phyloP scores from a whole-genome alignment of 2,888 invertebrate species.

The Punctoribates punctum region DNA sequence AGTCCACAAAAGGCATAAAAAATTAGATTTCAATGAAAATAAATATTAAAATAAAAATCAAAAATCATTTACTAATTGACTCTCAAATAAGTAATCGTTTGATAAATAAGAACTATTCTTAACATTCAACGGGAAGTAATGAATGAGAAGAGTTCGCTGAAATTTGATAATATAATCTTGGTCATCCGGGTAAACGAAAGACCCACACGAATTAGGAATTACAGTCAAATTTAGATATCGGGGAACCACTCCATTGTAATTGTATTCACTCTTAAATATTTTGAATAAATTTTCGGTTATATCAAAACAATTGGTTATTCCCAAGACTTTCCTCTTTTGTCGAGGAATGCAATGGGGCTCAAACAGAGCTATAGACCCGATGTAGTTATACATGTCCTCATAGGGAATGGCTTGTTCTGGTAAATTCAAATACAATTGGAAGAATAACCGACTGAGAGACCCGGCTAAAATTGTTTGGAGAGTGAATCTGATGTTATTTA shows the following conservation, averaged over 20 bases:
- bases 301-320: conserved; percentile 12
- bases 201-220: neutral
- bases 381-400: neutral
- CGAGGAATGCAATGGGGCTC: neutral
- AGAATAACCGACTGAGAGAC: neutral
- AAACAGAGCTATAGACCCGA: neutral
- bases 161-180: neutral
- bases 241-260: neutral
- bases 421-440: neutral
- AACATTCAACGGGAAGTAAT: neutral
- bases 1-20: no score
- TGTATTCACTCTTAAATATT: conserved; percentile 4
- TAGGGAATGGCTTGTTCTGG: neutral
- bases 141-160: neutral
- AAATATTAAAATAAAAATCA: no score
- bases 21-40: no score
- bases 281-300: conserved; percentile 4
- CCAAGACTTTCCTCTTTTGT: neutral
- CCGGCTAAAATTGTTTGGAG: neutral
- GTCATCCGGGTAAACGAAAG: neutral
- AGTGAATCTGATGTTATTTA: neutral
- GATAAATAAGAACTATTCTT: neutral
- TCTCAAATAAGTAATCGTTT: neutral
- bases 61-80: neutral
- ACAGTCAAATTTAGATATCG: neutral